Base-by-base conservation (phyloP, 2,797 vertebrate species). In the Poliocrania exsul region DNA sequence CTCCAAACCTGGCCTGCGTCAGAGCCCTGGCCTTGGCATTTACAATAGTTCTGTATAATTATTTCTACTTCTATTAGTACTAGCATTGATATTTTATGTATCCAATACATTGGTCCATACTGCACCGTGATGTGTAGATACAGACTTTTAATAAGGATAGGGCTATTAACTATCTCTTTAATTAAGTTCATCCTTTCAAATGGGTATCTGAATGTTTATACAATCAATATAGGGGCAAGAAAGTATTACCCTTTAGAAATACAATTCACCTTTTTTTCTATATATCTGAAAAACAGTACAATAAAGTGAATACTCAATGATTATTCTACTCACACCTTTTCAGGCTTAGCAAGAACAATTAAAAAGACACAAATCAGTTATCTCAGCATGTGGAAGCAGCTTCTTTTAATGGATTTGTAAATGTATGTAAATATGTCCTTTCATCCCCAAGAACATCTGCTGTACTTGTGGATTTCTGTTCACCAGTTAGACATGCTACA, bases 361-460 rank as follows among this genome's bases (percentile, higher is more conserved):
- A 37, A 37, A 82, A 87, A 11, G 54, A 33, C 26, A 61, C 13
- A 90, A 72, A 85, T 13, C 11, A 66, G 26, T 19, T 77, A 70
- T 42, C 31, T 78, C 79, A 80, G n/a, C 14, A 35, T 50, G 25
- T 46, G 26, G 38, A 85, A 80, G 33, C 20, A 72, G 5, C 33
- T 85, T 87, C 16, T 26, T 75, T 50, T 91, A 90, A 86, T 11
- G 9, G 26, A 29, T 80, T 53, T 84, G 37, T 49, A 78, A 91
- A 92, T 71, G 19, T n/a, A 53, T 79, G 23, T 60, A 75, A 90
- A 90, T 82, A 61, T 0, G 0, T 73, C 35, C 35, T 69, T 88
- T 80, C 62, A 85, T 62, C 10, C 16, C 21, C 28, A 73, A 40
- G 65, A 79, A 70, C 16, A 50, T 80, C 47, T 85, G 33, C 49